Evolutionary conservation across 2,113 vertebrate species (phyloP).

Genomic region (Oxyruncus cristatus): DNA sequence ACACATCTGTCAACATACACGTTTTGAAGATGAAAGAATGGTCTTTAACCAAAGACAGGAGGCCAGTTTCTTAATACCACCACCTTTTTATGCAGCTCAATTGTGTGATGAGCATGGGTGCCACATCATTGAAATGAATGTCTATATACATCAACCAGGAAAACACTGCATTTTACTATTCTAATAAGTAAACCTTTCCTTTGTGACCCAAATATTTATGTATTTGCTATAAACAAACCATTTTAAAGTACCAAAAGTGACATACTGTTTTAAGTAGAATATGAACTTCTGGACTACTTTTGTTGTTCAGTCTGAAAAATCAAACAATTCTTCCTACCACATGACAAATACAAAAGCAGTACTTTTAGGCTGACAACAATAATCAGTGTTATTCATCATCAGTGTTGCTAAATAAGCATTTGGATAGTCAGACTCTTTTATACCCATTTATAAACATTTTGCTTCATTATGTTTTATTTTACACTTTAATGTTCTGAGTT

Average conservation of each 20-base stretch:
- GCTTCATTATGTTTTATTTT: not conserved
- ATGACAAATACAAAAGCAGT: not conserved
- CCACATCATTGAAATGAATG: not conserved
- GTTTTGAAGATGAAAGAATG: not conserved
- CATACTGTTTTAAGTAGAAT: not conserved
- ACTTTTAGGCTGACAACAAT: not conserved
- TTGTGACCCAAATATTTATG: not conserved
- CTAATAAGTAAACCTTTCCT: not conserved
- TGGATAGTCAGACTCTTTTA: not conserved
- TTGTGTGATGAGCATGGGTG: not conserved
- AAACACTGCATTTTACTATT: not conserved
- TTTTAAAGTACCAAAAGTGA: not conserved
- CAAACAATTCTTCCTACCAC: not conserved
- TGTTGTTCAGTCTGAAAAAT: not conserved
- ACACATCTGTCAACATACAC: not conserved
- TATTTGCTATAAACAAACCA: not conserved
- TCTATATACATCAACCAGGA: not conserved
- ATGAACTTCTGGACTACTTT: not conserved
- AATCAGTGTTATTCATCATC: not conserved
- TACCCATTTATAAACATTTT: not conserved
- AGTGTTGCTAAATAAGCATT: not conserved
- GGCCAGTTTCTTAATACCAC: not conserved
- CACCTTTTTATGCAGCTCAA: not conserved
- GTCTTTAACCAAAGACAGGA: not conserved
- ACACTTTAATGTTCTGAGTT: not conserved